Percentiles rank a stretch among this genome's conserved stretches.
Evolutionary conservation across 2,888 invertebrate genomes (phyloP).

Genomic region (Agrochola lota): DNA sequence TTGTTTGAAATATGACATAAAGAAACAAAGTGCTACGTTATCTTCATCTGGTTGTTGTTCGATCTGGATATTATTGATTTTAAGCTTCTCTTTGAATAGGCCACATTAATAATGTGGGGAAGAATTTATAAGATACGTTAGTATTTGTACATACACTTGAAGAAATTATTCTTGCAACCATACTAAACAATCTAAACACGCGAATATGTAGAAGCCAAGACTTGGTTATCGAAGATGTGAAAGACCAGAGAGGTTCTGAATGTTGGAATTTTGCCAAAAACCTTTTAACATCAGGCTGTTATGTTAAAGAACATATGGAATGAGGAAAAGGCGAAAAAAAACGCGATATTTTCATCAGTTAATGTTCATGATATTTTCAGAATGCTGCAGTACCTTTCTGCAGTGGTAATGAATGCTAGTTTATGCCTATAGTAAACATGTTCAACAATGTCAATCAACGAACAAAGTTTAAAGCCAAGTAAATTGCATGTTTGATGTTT

Average conservation of each 20-base stretch:
- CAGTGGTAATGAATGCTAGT: constrained; percentile 49
- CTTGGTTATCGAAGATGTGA: not conserved
- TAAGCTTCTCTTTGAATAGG: constrained; percentile 12
- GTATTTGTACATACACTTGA: not conserved
- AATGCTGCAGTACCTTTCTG: constrained; percentile 43
- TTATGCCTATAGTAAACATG: constrained; percentile 44
- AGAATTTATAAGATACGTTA: not conserved
- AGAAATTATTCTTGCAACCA: not conserved
- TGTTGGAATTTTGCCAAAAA: not conserved
- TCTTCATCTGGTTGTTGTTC: constrained; percentile 4
- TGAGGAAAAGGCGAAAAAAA: not conserved
- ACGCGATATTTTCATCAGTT: not conserved
- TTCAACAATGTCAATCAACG: constrained; percentile 50
- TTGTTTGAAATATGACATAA: not conserved
- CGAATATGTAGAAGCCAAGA: not conserved
- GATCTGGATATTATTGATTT: constrained; percentile 33
- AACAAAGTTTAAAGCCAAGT: constrained; percentile 40
- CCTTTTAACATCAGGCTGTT: too few species aligned
- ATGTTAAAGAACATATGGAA: not conserved
- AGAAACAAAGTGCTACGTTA: constrained; percentile 7
- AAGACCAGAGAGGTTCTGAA: not conserved
- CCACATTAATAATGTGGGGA: not conserved
- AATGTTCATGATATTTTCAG: not conserved
- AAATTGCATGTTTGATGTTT: constrained; percentile 51
- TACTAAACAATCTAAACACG: not conserved